These are phyloP conservation scores for Zygogramma bicolorata DNA, from an alignment of 2,888 invertebrate genomes.

Conservation along the genomic window DNA sequence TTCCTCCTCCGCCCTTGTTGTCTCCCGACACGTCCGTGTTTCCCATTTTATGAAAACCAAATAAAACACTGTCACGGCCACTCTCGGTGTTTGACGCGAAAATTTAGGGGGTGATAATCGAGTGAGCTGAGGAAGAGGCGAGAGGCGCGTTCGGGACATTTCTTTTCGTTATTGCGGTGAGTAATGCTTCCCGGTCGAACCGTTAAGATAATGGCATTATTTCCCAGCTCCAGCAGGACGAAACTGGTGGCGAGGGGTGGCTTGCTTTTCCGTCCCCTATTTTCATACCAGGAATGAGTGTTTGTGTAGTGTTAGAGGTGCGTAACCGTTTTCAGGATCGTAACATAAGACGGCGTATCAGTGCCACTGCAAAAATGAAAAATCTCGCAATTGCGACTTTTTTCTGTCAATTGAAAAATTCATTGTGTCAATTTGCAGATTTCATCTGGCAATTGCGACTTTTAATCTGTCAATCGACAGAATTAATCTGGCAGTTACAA, in stretches of 20 bases:
- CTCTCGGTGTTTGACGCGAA: constrained; percentile 34
- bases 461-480: too few relatives aligned
- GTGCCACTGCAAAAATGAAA: too few relatives aligned
- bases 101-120: constrained; percentile 41
- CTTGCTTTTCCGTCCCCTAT: background rate
- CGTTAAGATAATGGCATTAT: constrained; percentile 38
- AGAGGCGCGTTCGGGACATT: constrained; percentile 27
- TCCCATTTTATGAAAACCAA: constrained; percentile 38
- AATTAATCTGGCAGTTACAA: too few relatives aligned
- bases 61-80: constrained; percentile 38
- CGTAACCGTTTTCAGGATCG: too few relatives aligned
- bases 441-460: too few relatives aligned
- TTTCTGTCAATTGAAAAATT: too few relatives aligned
- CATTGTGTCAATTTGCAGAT: too few relatives aligned
- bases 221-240: constrained; percentile 17
- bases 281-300: background rate
- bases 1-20: constrained; percentile 13
- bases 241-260: background rate
- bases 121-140: constrained; percentile 28
- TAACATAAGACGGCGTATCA: too few relatives aligned
- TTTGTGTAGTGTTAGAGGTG: background rate
- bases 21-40: constrained; percentile 23
- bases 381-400: too few relatives aligned
- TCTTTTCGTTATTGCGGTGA: constrained; percentile 39
- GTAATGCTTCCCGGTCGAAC: constrained; percentile 37